Base-by-base conservation (phyloP, 35 echinoderm and acorn worm species). In the Hemicentrotus pulcherrimus region DNA sequence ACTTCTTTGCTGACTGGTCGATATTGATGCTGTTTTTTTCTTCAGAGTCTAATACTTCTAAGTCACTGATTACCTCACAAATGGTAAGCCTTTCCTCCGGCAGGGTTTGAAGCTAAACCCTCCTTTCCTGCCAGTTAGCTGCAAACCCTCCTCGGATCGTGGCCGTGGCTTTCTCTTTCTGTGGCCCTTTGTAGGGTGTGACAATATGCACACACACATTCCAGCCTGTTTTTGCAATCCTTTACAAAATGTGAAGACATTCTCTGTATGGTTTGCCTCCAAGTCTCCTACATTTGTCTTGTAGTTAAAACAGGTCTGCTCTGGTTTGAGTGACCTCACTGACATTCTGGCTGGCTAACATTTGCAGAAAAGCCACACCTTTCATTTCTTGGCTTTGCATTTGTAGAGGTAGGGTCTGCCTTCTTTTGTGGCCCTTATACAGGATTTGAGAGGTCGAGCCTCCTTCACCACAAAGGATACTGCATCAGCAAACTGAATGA, bases 1-100 rank as follows among this genome's bases (percentile, higher is more conserved):
- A 95, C 95, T 0, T 97, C 95, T 85, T 86, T 92, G 24, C 31
- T 59, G 28, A 91, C 97, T 88, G 96, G 96, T 86, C 24, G 6
- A 86, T 86, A 19, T 86, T 86, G 32, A 86, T 10, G 32, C 85
- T 32, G 32, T 86, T 86, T 19, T 86, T 86, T 32, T 86, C 32
- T 18, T 86, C 24, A 10, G 24, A 86, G 24, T 86, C 85, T 19
- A 86, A 8, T 18, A 86, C 24, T 19, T 86, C 85, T 18, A 86
- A 19, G 24, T 86, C 85, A 10, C 6, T 86, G 85, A 86, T 8
- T 28, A 32, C 7, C 32, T 86, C 85, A 8, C 85, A 86, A 10
- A 18, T 86, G 12, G 24, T 86, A 18, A 91, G 31, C 89, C 22
- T 91, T 6, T 91, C 89, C 32, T 91, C 89, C 0, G 89, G 32